These are phyloP conservation scores for Urophycis tenuis DNA, from an alignment of 2,797 vertebrate genomes.

Conservation along the genomic window DNA sequence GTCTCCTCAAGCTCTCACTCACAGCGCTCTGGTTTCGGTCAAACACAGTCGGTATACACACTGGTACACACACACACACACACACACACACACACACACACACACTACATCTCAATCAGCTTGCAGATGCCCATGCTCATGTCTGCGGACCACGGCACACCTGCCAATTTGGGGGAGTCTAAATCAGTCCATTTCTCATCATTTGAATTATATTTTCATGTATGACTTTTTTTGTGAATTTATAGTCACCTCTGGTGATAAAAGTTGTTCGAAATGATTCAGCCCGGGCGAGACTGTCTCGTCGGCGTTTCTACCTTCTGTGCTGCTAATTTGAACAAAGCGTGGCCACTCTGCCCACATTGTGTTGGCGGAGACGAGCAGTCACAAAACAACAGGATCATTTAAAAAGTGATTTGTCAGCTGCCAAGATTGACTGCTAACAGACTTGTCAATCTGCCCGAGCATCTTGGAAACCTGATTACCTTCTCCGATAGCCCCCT, in stretches of 20 bases:
- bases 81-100: background rate
- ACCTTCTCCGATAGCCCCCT: background rate
- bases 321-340: constrained; percentile 6
- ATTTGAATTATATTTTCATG: background rate
- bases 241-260: background rate
- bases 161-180: background rate
- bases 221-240: background rate
- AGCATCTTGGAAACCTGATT: constrained; percentile 1
- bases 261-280: background rate
- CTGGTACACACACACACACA: background rate
- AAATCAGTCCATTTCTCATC: background rate
- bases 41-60: background rate
- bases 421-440: constrained; percentile 1
- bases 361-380: background rate
- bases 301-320: background rate
- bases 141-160: background rate
- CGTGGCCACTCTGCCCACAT: background rate
- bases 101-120: background rate
- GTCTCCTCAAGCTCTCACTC: background rate
- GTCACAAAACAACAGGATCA: background rate
- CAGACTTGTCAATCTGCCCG: background rate
- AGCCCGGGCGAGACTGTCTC: constrained; percentile 15
- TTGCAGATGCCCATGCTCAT: background rate
- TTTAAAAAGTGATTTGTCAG: constrained; percentile 5
- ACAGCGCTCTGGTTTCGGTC: background rate